phyloP scores from a whole-genome alignment of 2,888 invertebrate genomes.

The Timema podura region DNA sequence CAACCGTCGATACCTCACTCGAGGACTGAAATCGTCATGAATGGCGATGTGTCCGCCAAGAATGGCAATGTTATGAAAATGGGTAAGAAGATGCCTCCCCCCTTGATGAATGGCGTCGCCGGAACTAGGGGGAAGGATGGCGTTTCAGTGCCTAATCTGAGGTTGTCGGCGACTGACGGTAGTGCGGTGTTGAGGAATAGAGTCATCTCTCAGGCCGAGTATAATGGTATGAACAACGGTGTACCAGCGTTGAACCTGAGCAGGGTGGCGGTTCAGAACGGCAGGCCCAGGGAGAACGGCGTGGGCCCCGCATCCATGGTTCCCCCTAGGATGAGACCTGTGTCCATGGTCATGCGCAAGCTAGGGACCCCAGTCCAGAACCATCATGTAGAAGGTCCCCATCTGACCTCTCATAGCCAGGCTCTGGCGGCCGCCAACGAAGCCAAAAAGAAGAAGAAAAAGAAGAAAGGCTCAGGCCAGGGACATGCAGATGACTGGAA shows the following conservation, averaged over 20 bases:
- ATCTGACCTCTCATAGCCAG: slow-evolving; percentile 12
- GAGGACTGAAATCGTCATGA: slow-evolving; percentile 41
- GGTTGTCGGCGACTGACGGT: slow-evolving; percentile 24
- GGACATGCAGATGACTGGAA: slow-evolving; percentile 35
- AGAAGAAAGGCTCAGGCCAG: slow-evolving; percentile 31
- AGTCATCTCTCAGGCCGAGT: slow-evolving; percentile 34
- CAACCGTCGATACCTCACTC: slow-evolving; percentile 12
- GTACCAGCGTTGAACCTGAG: slow-evolving; percentile 45
- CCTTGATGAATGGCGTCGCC: slow-evolving; percentile 20
- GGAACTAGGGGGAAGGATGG: slow-evolving; percentile 30
- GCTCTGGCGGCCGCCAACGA: slow-evolving; percentile 29
- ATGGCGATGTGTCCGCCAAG: slow-evolving; percentile 38
- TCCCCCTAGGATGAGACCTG: slow-evolving; percentile 19
- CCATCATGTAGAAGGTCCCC: neutral
- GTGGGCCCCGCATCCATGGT: neutral
- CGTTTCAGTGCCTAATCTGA: slow-evolving; percentile 22
- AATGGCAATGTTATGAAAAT: slow-evolving; percentile 23
- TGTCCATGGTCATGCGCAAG: neutral
- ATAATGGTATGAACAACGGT: slow-evolving; percentile 38
- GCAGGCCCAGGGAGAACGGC: slow-evolving; percentile 8
- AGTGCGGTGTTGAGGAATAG: slow-evolving; percentile 21
- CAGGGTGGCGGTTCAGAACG: slow-evolving; percentile 37
- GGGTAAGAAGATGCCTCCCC: slow-evolving; percentile 43
- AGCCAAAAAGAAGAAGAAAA: slow-evolving; percentile 37
- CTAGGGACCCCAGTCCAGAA: neutral